phyloP scores from a whole-genome alignment of 2,888 invertebrate genomes.

The Darwinula stevensoni region DNA sequence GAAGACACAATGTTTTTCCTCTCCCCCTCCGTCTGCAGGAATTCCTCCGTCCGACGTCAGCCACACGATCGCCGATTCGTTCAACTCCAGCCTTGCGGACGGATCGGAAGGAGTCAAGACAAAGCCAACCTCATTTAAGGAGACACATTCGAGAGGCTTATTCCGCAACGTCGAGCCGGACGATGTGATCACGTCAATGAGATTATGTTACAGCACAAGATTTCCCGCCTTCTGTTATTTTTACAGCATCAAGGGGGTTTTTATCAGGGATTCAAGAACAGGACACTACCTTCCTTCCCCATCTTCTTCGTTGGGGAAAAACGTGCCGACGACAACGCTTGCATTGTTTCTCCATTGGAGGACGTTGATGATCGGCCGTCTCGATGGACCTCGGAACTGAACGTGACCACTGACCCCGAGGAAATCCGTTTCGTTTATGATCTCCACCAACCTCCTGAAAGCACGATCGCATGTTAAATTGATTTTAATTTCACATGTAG shows the following conservation, averaged over 20 bases:
- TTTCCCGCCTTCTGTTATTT: constrained; percentile 18
- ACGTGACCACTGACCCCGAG: constrained; percentile 40
- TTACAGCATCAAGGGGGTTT: no score
- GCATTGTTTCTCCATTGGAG: constrained; percentile 15
- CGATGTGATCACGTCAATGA: no score
- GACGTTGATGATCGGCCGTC: constrained; percentile 18
- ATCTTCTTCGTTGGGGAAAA: constrained; percentile 11
- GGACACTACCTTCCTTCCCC: no score
- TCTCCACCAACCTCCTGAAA: constrained; percentile 26
- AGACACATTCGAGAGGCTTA: no score
- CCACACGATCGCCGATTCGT: constrained; percentile 29
- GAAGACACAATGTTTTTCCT: constrained; percentile 29
- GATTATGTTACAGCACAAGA: no score
- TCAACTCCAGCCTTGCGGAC: constrained; percentile 18
- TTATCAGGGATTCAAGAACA: no score
- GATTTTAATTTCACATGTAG: no score
- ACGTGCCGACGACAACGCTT: constrained; percentile 14
- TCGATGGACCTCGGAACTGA: constrained; percentile 32
- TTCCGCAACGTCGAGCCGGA: no score
- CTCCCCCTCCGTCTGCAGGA: constrained; percentile 35
- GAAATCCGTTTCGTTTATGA: constrained; percentile 33
- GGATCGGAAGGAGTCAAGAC: neutral
- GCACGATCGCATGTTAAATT: no score
- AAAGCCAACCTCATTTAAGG: no score
- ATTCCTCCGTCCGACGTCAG: constrained; percentile 23